Base-by-base conservation (phyloP, 2,888 invertebrate genomes). In the Agriopis leucophaearia region DNA sequence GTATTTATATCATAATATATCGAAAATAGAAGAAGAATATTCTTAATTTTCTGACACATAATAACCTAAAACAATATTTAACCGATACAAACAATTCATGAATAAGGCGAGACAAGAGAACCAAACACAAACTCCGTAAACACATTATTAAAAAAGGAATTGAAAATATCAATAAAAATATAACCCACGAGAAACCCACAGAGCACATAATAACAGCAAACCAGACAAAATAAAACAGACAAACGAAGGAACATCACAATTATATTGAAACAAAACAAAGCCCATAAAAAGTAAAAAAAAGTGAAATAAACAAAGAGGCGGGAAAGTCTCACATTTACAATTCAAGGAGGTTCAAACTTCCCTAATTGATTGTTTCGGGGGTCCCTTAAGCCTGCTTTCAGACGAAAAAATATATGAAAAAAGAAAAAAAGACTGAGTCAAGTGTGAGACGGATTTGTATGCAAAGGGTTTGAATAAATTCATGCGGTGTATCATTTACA, bases 281-380 rank as follows among this genome's bases (percentile, higher is more conserved):
- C 12, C 54, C 35, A 54, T 50, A 40, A 59, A 59, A 50, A 38
- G 50, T 50, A 50, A 80, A 83, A 74, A 75, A 79, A 73, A 77
- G 56, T 64, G 74, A 77, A 79, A 77, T 77, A 79, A 79, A 83
- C 78, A 83, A 83, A 69, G 75, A 77, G 74, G 66, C 75, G 76
- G 74, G 64, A 74, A 79, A 78, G 78, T 78, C 80, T 77, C 84
- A 83, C 88, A 89, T 89, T 90, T 89, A 87, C 88, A 90, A 89
- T 90, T 90, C 88, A 87, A 85, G 85, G 81, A 86, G 84, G 84
- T 84, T 83, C 81, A 82, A 90, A 90, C 85, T 88, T 89, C 81
- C 84, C 81, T 90, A 91, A 91, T 91, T 90, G 90, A 91, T 91
- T 91, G 88, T 91, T 90, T 87, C 81, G 77, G 83, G 79, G 80